Percentiles rank a stretch among this genome's conserved stretches.
These are phyloP conservation scores for Acrobasis repandana DNA, from an alignment of 2,888 invertebrate species.

Conservation along the genomic window DNA sequence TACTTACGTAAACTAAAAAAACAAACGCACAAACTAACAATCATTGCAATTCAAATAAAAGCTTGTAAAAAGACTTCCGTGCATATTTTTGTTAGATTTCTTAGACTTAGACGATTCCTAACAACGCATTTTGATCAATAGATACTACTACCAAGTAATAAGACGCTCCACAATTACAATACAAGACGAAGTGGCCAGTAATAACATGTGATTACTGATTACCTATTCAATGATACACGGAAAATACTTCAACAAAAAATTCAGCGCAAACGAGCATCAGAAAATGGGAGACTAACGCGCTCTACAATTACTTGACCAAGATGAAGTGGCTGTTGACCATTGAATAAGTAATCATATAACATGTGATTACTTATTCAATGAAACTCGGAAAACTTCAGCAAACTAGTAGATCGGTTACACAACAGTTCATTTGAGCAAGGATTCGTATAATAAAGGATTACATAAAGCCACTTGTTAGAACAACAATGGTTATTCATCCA, in stretches of 20 bases:
- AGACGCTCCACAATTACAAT: neutral
- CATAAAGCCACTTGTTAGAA: neutral
- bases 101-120: too few relatives aligned
- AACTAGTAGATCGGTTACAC: neutral
- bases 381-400: neutral
- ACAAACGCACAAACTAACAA: too few relatives aligned
- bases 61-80: too few relatives aligned
- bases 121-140: too few relatives aligned
- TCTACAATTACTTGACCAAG: neutral
- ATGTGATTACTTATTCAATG: neutral
- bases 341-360: too few relatives aligned
- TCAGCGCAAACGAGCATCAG: too few relatives aligned
- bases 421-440: neutral
- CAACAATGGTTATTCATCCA: neutral
- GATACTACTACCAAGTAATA: neutral
- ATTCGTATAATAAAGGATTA: neutral
- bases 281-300: neutral
- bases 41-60: too few relatives aligned
- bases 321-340: slow-evolving; percentile 1
- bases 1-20: too few relatives aligned
- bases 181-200: neutral
- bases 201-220: neutral
- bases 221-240: neutral
- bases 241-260: slow-evolving; percentile 1
- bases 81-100: too few relatives aligned